phyloP scores from a whole-genome alignment of 2,113 vertebrate species.

The Bubo blakistoni region DNA sequence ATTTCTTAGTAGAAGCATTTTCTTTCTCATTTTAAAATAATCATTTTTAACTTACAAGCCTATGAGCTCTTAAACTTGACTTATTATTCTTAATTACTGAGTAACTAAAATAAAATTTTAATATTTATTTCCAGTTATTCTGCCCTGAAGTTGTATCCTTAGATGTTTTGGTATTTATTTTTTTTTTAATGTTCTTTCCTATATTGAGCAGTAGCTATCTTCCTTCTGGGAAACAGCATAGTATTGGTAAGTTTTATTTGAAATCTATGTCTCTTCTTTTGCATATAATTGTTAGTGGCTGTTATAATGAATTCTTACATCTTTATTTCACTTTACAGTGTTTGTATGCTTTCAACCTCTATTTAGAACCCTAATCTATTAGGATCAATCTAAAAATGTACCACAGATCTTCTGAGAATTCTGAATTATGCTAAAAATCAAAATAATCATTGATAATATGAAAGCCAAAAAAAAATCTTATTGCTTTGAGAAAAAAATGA shows the following conservation, averaged over 20 bases:
- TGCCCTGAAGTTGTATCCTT: not conserved
- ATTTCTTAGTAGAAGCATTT: not conserved
- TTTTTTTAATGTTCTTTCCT: not conserved
- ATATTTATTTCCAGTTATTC: not conserved
- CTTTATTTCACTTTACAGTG: not conserved
- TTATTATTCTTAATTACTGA: not conserved
- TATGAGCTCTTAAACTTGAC: not conserved
- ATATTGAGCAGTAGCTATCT: not conserved
- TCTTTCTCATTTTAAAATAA: not conserved
- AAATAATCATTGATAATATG: not conserved
- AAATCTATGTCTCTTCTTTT: not conserved
- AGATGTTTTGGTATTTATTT: not conserved
- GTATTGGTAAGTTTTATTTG: not conserved
- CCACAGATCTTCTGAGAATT: not conserved
- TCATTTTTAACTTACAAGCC: not conserved
- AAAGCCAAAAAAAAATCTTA: not conserved
- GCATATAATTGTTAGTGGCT: not conserved
- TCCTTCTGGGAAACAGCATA: not conserved
- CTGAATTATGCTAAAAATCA: not conserved
- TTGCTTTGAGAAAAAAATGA: not conserved
- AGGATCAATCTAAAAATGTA: not conserved
- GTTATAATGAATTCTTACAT: not conserved
- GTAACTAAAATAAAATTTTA: not conserved
- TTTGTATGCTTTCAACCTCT: not conserved
- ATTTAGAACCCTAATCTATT: not conserved